A percentile compares a stretch with the other conserved stretches of the same genome.
These are phyloP conservation scores for Prolemur simus DNA, from an alignment of 2,113 vertebrate genomes.

Conservation along the genomic window DNA sequence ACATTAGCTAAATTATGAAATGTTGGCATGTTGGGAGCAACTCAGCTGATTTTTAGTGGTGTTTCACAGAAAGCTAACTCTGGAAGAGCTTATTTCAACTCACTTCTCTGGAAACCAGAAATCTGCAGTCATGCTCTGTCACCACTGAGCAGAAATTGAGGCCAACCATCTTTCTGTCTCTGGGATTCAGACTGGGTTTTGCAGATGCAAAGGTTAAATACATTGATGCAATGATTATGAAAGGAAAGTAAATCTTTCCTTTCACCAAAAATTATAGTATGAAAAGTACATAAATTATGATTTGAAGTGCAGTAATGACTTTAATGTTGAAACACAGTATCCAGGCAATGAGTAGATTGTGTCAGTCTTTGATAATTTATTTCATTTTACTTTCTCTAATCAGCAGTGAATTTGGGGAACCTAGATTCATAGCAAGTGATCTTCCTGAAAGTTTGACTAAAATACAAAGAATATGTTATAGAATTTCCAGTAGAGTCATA, in stretches of 20 bases:
- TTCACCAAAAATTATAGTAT: slow-evolving; percentile 78
- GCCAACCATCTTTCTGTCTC: slow-evolving; percentile 43
- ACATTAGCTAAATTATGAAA: background rate
- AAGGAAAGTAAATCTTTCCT: slow-evolving; percentile 78
- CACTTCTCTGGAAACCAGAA: background rate
- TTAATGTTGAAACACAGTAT: slow-evolving; percentile 78
- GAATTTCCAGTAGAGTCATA: slow-evolving; percentile 63
- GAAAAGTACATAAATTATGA: slow-evolving; percentile 81
- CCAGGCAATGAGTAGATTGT: slow-evolving; percentile 76
- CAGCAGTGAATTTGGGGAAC: slow-evolving; percentile 75
- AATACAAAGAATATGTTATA: slow-evolving; percentile 72
- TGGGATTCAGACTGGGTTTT: slow-evolving; percentile 66
- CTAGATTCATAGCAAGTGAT: slow-evolving; percentile 76
- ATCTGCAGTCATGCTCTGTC: background rate
- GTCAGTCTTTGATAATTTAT: slow-evolving; percentile 78
- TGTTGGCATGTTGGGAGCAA: background rate
- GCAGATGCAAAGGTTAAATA: slow-evolving; percentile 79
- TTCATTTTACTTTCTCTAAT: slow-evolving; percentile 79
- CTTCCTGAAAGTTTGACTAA: slow-evolving; percentile 71
- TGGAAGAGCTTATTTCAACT: background rate
- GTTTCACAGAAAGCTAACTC: background rate
- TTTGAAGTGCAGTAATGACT: slow-evolving; percentile 75
- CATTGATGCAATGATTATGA: slow-evolving; percentile 76
- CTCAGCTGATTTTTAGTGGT: background rate
- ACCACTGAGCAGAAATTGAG: background rate